These are phyloP conservation scores for Metopolophium dirhodum DNA, from an alignment of 1,140 invertebrate species.

Conservation along the genomic window DNA sequence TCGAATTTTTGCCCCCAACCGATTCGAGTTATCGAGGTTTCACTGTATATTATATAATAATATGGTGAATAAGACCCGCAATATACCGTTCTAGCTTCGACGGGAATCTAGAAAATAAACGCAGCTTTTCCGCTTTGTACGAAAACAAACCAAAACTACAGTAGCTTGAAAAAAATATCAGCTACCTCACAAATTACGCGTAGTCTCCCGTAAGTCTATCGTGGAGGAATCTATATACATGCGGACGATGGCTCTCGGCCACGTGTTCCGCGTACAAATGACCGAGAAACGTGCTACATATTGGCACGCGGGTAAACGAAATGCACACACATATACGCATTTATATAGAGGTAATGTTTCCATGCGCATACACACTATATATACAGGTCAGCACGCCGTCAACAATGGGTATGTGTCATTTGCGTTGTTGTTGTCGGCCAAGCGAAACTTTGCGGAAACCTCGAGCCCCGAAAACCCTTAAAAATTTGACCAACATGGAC, in stretches of 20 bases:
- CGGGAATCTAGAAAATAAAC: background rate
- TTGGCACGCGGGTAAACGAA: background rate
- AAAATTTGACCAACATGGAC: background rate
- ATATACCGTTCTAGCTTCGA: background rate
- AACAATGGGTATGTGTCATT: background rate
- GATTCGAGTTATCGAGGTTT: no score
- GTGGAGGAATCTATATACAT: background rate
- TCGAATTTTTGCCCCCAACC: no score
- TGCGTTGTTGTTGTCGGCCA: background rate
- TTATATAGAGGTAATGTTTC: background rate
- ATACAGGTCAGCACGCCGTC: background rate
- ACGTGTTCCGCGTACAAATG: conserved; percentile 41
- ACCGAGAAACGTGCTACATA: background rate
- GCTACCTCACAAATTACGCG: background rate
- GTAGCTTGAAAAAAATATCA: background rate
- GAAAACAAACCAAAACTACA: background rate
- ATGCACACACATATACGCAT: background rate
- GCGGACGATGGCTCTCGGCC: background rate
- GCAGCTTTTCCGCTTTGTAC: background rate
- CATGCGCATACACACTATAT: background rate
- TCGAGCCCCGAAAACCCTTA: background rate
- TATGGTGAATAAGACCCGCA: background rate
- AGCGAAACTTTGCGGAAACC: background rate
- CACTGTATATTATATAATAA: no score
- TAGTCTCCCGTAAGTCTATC: background rate